phyloP scores from a whole-genome alignment of 2,113 vertebrate genomes.

The Hyaena hyaena region DNA sequence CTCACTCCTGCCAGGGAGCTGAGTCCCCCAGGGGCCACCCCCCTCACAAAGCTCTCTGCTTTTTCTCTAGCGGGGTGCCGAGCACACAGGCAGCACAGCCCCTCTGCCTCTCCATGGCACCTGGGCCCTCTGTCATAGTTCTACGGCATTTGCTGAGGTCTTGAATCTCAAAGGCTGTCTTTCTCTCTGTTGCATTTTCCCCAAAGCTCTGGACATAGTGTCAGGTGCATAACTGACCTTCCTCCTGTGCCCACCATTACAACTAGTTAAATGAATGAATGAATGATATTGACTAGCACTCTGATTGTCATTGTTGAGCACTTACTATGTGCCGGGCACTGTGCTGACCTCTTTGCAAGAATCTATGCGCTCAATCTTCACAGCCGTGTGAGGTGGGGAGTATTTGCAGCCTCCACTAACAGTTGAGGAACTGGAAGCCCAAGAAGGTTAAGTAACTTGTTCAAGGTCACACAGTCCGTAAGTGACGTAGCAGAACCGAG shows the following conservation, averaged over 20 bases:
- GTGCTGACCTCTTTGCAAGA: not conserved
- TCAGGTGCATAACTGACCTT: not conserved
- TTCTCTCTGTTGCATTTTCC: too few relatives aligned
- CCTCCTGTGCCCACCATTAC: not conserved
- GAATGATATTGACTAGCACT: not conserved
- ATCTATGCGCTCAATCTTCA: not conserved
- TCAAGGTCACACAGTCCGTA: not conserved
- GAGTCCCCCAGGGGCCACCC: not conserved
- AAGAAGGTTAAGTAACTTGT: not conserved
- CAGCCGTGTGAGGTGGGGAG: not conserved
- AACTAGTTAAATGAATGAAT: not conserved
- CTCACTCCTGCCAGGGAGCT: not conserved
- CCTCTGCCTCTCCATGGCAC: not conserved
- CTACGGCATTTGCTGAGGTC: fast-evolving
- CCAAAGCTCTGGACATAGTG: not conserved
- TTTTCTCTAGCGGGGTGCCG: not conserved
- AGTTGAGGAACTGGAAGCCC: not conserved
- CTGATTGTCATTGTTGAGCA: not conserved
- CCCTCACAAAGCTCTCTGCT: not conserved
- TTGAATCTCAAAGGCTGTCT: not conserved
- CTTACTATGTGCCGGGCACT: not conserved
- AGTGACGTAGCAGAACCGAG: not conserved
- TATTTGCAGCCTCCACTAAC: not conserved
- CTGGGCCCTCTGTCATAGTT: not conserved
- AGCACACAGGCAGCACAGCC: not conserved